Evolutionary conservation across 2,797 vertebrate species (phyloP).

Genomic region (Clarias pachynema): DNA sequence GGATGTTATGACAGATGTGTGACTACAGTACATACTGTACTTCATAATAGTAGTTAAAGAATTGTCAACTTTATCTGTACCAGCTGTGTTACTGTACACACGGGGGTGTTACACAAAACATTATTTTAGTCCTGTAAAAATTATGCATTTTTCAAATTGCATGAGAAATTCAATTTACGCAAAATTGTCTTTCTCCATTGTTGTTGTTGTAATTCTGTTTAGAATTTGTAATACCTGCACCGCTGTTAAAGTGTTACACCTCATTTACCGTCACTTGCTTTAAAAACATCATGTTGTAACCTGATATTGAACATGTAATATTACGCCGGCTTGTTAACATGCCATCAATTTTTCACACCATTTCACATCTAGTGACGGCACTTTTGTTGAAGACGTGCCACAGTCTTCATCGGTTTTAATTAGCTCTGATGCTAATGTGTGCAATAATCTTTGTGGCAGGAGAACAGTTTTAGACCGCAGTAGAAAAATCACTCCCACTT

Average conservation of each 20-base stretch:
- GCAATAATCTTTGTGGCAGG: constrained; percentile 62
- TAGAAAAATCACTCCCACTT: constrained; percentile 12
- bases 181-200: neutral
- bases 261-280: neutral
- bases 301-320: neutral
- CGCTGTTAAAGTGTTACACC: neutral
- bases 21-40: neutral
- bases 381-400: neutral
- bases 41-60: neutral
- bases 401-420: constrained; percentile 16
- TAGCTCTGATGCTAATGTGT: constrained; percentile 28
- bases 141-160: too few relatives aligned
- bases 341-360: constrained; percentile 17
- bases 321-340: neutral
- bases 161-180: too few relatives aligned
- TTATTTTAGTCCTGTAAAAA: neutral
- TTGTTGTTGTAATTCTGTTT: neutral
- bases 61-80: neutral
- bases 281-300: neutral
- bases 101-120: neutral
- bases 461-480: constrained; percentile 14
- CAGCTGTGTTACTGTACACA: neutral
- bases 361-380: constrained; percentile 6
- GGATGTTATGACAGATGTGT: neutral
- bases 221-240: neutral